These are phyloP conservation scores for Riparia riparia DNA, from an alignment of 2,113 vertebrate genomes.

Conservation along the genomic window DNA sequence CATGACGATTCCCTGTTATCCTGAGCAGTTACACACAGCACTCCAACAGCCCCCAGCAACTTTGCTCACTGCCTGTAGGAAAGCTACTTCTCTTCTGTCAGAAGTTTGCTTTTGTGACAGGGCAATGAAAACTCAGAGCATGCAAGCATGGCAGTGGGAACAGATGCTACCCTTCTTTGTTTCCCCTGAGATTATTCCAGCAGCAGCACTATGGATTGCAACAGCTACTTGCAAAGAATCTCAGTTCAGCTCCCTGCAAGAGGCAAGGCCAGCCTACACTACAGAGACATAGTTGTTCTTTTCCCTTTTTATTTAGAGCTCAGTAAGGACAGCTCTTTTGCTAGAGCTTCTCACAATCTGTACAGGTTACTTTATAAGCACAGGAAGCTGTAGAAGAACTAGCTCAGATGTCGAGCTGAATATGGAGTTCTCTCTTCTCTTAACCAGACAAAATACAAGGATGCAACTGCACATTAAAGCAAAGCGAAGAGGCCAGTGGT, in stretches of 20 bases:
- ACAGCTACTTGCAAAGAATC: not conserved
- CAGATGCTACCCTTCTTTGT: not conserved
- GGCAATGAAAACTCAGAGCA: not conserved
- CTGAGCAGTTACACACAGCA: not conserved
- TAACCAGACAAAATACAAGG: not conserved
- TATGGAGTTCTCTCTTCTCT: not conserved
- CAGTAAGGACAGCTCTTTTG: not conserved
- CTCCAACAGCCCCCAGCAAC: not conserved
- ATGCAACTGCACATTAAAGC: not conserved
- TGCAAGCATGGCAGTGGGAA: not conserved
- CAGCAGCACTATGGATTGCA: not conserved
- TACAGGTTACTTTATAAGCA: not conserved
- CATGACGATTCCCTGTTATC: not conserved
- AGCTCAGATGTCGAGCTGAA: not conserved
- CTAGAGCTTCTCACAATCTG: not conserved
- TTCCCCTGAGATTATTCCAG: not conserved
- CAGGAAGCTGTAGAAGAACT: not conserved
- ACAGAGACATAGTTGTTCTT: not conserved
- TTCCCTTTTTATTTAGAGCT: not conserved
- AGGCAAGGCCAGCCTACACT: not conserved
- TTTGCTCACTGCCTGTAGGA: not conserved
- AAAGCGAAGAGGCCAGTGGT: fast-evolving
- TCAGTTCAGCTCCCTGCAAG: not conserved
- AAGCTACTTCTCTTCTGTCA: not conserved
- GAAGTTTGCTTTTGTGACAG: not conserved